Base-by-base conservation (phyloP, 1,140 invertebrate genomes). In the Bombus affinis region DNA sequence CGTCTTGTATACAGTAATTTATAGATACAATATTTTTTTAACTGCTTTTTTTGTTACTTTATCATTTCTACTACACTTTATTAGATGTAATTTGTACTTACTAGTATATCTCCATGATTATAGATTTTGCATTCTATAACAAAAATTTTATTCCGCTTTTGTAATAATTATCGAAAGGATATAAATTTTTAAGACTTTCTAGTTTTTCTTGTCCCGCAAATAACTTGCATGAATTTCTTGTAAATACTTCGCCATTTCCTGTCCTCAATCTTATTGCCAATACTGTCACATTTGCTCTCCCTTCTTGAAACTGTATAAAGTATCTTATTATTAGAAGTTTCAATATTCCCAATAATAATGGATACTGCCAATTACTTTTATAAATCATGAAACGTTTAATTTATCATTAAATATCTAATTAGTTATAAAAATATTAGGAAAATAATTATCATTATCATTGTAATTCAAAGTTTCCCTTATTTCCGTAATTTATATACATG, bases 351-450 rank as follows among this genome's bases (percentile, higher is more conserved):
- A 76, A 76, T 22, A 18, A 83, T 39, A 57, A 39, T 77, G 35
- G 28, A 83, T 68, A 68, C 44, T 68, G 81, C 81, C 81, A 83
- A 68, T 66, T 75, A 82, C 25, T 37, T 75, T 65, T 75, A 22
- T 44, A 82, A 75, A 35, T 35, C 22, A 15, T 66, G 37, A 22
- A 62, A 65, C 3, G 10, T 75, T 42, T 35, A 62, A 57, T 73
- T 62, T 81, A 73, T 73, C 22, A 35, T 76, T 65, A 37, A 62
- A n/a, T 32, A 47, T 5, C 22, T 39, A 71, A 71, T 35, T 81
- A 44, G 10, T 71, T 81, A 57, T 53, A 32, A 5, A 47, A 59
- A 32, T 12, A n/a, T 32, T 1, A 35, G 12, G 32, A 53, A 5
- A 39, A 53, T 35, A 44, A 73, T 80, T 10, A 37, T 70, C 37